Evolutionary conservation across 2,113 vertebrate genomes (phyloP), one percentile per base, ranked within the genome.

Genomic region (Alectura lathami): DNA sequence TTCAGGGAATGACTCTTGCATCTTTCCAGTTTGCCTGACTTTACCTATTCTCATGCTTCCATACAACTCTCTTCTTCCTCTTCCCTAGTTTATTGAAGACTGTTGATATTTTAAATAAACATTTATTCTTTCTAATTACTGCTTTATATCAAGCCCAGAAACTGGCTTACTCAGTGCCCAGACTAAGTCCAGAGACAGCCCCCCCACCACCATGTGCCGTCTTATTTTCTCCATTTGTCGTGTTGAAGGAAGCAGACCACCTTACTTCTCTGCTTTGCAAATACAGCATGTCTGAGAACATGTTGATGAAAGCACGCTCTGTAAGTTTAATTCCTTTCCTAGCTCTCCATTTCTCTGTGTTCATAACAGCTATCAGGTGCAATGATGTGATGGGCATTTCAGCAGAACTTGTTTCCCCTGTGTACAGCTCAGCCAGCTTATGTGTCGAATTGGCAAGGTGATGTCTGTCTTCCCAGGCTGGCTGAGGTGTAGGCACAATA

Each of bases 181-280:
- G 84, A 64, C 2, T 3, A 86, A 36, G 13, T 43, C 21, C 38
- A 89, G 63, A 83, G 17, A 34, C 45, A 66, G 32, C 6, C 22
- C 12, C 1, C 3, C 6, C 42, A 70, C 5, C 13, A 2, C 34
- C 54, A 23, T 0, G 0, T n/a, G 30, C 13, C 51, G 23, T 22
- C 8, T 85, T 85, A 42, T 62, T 96, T 85, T 82, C 75, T 88
- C 40, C 38, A n/a, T 85, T 82, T 78, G 9, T 50, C 50, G 36
- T 27, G 9, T 32, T 53, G 26, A 89, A 83, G 24, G 38, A 57
- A 57, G 42, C 6, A 64, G 26, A 13, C 4, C 21, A 42, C 53
- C 36, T 75, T 36, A 36, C 26, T 70, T 54, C 43, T 64, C 43
- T 69, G 34, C 36, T 78, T 91, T 74, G 43, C 30, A 48, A 54